Conservation (phyloP, 23 tunicate genomes). For the Oikopleura vanhoeffeni region DNA sequence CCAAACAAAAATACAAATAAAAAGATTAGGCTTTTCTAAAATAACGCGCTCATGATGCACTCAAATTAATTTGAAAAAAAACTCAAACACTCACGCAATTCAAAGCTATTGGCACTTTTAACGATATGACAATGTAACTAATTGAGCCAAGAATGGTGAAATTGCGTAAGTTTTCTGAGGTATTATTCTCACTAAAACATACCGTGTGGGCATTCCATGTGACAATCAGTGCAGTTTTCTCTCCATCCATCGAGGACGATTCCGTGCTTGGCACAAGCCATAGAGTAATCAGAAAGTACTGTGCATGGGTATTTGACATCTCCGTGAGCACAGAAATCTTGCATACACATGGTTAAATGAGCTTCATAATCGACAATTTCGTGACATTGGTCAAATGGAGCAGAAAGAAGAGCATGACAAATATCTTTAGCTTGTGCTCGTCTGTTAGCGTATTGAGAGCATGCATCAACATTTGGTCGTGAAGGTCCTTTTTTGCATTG, state of each 20-base stretch:
- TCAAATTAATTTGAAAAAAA: no score
- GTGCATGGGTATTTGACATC: constrained; percentile 15
- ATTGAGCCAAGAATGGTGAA: no score
- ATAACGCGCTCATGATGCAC: no score
- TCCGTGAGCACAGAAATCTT: constrained; percentile 16
- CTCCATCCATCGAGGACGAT: constrained; percentile 19
- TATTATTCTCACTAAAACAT: no score
- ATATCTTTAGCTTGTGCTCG: constrained; percentile 33
- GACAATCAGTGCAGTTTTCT: constrained; percentile 16
- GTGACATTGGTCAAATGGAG: constrained; percentile 71
- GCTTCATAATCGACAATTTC: constrained; percentile 84
- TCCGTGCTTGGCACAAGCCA: constrained; percentile 22
- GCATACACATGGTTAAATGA: not conserved
- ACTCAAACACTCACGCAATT: no score
- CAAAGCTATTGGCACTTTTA: no score
- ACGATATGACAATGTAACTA: no score
- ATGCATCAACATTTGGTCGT: constrained; percentile 10
- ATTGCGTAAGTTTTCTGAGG: no score
- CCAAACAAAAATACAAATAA: no score
- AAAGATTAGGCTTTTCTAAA: no score
- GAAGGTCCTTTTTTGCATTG: constrained; percentile 10
- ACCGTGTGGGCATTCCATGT: constrained; percentile 16
- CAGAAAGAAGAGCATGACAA: constrained; percentile 38
- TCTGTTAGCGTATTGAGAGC: constrained; percentile 18
- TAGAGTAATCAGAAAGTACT: not conserved